phyloP scores from a whole-genome alignment of 2,113 vertebrate species.

The Oncorhynchus tshawytscha region DNA sequence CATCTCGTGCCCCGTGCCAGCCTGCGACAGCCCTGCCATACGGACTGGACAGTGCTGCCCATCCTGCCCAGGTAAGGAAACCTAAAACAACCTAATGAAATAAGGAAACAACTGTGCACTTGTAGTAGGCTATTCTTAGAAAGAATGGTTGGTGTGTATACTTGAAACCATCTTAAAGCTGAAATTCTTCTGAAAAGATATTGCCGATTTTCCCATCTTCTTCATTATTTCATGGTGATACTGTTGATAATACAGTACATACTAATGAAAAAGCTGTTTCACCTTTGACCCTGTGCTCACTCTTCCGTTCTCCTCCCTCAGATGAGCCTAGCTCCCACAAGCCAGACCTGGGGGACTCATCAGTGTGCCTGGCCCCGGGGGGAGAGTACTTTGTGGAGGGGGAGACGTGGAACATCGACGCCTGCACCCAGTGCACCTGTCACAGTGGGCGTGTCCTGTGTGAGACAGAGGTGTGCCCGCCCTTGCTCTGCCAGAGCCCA shows the following conservation, averaged over 20 bases:
- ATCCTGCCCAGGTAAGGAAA: slow-evolving; percentile 78
- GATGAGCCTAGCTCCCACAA: slow-evolving; percentile 80
- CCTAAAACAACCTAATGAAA: background rate
- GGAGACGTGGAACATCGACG: slow-evolving; percentile 88
- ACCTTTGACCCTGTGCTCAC: too few species aligned
- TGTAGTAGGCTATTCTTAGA: too few species aligned
- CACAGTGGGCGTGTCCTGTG: slow-evolving; percentile 86
- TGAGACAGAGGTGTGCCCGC: slow-evolving; percentile 89
- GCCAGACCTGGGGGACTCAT: slow-evolving; percentile 79
- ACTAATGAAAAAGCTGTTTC: too few species aligned
- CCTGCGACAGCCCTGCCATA: slow-evolving; percentile 82
- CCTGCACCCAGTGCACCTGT: slow-evolving; percentile 87
- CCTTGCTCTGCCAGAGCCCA: slow-evolving; percentile 86
- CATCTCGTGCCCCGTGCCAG: slow-evolving; percentile 86
- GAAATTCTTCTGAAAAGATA: too few species aligned
- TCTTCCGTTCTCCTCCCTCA: slow-evolving; percentile 41
- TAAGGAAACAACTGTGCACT: too few species aligned
- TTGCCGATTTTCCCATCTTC: too few species aligned
- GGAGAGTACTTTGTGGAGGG: slow-evolving; percentile 88
- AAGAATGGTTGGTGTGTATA: too few species aligned
- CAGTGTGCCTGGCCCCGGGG: slow-evolving; percentile 84
- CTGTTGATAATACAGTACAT: too few species aligned
- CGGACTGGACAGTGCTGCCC: slow-evolving; percentile 85
- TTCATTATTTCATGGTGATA: too few species aligned
- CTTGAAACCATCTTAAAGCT: too few species aligned